Percentiles rank a stretch among this genome's conserved stretches.
Conservation (phyloP, 2,113 vertebrate genomes). For the Alectura lathami region DNA sequence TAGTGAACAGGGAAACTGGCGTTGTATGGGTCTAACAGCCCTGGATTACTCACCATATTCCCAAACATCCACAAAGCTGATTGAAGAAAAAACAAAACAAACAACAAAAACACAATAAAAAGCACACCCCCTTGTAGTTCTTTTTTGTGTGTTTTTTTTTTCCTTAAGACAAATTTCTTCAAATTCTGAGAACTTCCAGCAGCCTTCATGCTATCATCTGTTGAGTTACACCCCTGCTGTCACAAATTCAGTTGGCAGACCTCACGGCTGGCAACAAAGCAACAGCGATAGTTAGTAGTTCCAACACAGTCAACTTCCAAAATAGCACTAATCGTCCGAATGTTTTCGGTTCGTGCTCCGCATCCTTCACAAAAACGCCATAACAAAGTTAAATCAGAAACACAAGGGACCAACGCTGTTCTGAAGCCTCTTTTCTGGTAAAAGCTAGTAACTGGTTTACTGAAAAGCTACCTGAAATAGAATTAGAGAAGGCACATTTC, state of each 20-base stretch:
- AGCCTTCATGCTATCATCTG: neutral
- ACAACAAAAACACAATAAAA: neutral
- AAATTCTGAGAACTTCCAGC: neutral
- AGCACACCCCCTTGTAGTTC: accelerated
- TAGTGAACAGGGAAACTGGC: neutral
- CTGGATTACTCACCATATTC: neutral
- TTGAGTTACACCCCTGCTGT: neutral
- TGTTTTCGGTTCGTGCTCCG: neutral
- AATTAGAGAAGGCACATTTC: neutral
- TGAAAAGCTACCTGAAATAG: neutral
- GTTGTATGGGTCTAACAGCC: neutral
- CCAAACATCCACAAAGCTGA: neutral
- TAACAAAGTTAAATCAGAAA: neutral
- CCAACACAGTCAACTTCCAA: neutral
- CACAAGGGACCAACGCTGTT: neutral
- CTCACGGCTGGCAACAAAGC: neutral
- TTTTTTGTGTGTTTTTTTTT: neutral
- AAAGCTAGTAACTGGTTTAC: neutral
- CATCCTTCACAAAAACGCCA: neutral
- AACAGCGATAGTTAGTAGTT: neutral
- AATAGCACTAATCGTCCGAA: neutral
- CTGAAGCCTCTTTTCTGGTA: neutral
- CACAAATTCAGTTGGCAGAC: neutral
- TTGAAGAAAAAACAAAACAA: neutral
- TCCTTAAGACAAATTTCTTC: neutral